Conservation (phyloP, 37 sponge, comb jelly and placozoan genomes). For the Chondrosia reniformis region DNA sequence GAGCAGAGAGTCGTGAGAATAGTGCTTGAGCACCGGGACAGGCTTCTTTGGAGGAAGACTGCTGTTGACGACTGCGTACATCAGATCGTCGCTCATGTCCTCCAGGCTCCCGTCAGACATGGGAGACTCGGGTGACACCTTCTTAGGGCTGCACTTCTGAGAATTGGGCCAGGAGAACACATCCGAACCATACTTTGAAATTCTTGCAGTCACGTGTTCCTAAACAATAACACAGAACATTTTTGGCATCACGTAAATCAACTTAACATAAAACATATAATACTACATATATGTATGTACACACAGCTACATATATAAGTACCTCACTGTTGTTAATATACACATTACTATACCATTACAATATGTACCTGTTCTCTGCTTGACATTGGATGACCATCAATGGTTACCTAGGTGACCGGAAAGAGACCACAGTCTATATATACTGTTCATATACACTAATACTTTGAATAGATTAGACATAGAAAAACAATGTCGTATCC, state of each 20-base stretch:
- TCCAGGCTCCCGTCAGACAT: neutral
- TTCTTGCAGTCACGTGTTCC: neutral
- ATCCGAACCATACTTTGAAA: constrained; percentile 8
- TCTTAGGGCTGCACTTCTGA: neutral
- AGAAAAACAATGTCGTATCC: neutral
- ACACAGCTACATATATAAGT: neutral
- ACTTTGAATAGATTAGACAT: no score
- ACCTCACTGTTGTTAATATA: neutral
- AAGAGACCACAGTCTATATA: no score
- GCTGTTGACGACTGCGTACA: neutral
- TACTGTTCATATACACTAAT: no score
- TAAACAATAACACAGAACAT: no score
- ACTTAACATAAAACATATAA: neutral
- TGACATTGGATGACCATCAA: no score
- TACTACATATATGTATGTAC: neutral
- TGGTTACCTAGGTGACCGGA: no score
- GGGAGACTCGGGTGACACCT: neutral
- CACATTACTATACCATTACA: neutral
- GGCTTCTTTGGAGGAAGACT: neutral
- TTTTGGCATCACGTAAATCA: no score
- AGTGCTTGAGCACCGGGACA: neutral
- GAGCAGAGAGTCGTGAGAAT: neutral
- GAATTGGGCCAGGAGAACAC: neutral
- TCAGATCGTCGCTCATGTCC: constrained; percentile 9
- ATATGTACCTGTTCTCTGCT: no score